phyloP scores from a whole-genome alignment of 2,888 invertebrate species.

The Tiphia femorata region DNA sequence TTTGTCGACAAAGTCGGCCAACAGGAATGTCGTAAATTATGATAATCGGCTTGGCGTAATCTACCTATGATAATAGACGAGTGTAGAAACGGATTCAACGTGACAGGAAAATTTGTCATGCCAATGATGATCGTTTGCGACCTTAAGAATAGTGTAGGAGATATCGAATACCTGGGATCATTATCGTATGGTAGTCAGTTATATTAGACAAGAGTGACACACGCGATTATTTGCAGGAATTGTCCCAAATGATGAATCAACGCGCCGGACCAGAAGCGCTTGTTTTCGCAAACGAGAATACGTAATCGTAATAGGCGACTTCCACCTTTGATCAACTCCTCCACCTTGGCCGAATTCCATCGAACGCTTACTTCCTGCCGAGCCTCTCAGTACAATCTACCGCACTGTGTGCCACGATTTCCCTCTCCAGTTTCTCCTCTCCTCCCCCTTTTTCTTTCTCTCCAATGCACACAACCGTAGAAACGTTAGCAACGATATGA shows the following conservation, averaged over 20 bases:
- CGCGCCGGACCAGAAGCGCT: slow-evolving; percentile 33
- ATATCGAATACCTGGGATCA: too few species aligned
- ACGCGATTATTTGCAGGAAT: neutral
- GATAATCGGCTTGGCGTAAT: slow-evolving; percentile 12
- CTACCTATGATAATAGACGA: neutral
- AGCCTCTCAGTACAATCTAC: slow-evolving; percentile 60
- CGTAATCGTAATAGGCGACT: slow-evolving; percentile 58
- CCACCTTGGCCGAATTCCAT: slow-evolving; percentile 67
- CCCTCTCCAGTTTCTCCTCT: too few species aligned
- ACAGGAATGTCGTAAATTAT: slow-evolving; percentile 14
- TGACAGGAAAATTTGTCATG: neutral
- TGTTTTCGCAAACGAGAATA: slow-evolving; percentile 52
- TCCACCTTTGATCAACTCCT: slow-evolving; percentile 60
- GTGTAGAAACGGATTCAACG: slow-evolving; percentile 1
- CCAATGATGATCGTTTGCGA: neutral
- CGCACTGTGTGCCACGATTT: slow-evolving; percentile 41
- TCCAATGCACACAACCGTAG: too few species aligned
- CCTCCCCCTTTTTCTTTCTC: slow-evolving; percentile 18
- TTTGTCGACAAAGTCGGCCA: too few species aligned
- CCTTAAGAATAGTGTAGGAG: too few species aligned
- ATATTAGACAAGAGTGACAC: too few species aligned
- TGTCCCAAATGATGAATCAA: neutral
- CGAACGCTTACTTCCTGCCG: slow-evolving; percentile 67
- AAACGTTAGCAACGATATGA: too few species aligned
- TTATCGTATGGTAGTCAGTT: too few species aligned